A percentile compares a stretch with the other conserved stretches of the same genome.
Conservation (phyloP, 2,797 vertebrate genomes). For the Serranus cabrilla region DNA sequence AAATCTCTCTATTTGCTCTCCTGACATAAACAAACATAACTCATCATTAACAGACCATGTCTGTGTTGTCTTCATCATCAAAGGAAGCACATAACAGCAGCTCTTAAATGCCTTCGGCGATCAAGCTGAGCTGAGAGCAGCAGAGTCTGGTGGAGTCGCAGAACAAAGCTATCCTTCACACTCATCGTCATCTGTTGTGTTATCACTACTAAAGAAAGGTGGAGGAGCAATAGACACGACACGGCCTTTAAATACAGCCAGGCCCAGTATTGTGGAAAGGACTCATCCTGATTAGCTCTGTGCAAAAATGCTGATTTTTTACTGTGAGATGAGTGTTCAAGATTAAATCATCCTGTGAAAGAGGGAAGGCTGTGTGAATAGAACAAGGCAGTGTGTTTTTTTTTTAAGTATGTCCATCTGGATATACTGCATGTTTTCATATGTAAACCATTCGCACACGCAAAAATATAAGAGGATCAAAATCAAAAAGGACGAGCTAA, state of each 20-base stretch:
- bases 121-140: conserved; percentile 33
- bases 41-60: conserved; percentile 10
- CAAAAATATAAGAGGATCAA: conserved; percentile 8
- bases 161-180: conserved; percentile 34
- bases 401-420: background rate
- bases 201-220: conserved; percentile 17
- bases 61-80: conserved; percentile 24
- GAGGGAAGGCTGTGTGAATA: background rate
- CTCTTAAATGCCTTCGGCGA: conserved; percentile 30
- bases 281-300: conserved; percentile 24
- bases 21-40: conserved; percentile 5
- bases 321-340: background rate
- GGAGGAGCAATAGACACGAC: conserved; percentile 13
- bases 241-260: conserved; percentile 23
- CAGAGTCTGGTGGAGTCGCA: conserved; percentile 20
- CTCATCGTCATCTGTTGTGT: conserved; percentile 32
- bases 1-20: background rate
- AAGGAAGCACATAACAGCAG: conserved; percentile 31
- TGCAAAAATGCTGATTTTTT: conserved; percentile 15
- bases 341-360: conserved; percentile 7
- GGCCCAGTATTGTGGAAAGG: background rate
- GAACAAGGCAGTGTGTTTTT: background rate
- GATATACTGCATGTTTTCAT: conserved; percentile 2
- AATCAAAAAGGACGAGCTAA: conserved; percentile 11
- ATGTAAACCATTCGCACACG: background rate